These are phyloP conservation scores for Porites lobata DNA, from an alignment of 92 coral and sea anemone species.

Conservation along the genomic window DNA sequence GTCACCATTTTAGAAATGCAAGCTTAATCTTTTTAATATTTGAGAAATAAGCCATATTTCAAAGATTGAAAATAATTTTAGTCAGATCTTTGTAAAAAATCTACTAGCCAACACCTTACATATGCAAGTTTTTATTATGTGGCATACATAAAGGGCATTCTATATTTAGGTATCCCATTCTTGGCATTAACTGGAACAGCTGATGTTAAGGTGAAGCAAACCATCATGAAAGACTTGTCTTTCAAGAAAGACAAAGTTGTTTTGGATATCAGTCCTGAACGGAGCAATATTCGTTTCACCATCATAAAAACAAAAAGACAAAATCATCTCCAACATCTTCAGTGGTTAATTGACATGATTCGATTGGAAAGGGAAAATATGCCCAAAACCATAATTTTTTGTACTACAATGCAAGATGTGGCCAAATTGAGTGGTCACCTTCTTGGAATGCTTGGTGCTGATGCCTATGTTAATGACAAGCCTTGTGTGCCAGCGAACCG, in stretches of 20 bases:
- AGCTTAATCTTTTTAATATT: neutral
- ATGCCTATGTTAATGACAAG: conserved; percentile 38
- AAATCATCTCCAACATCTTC: conserved; percentile 21
- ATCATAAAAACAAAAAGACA: conserved; percentile 13
- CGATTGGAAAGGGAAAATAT: neutral
- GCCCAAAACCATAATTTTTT: conserved; percentile 45
- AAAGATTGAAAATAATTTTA: conserved; percentile 13
- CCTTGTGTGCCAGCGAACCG: conserved; percentile 41
- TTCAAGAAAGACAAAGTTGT: conserved; percentile 36
- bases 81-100: conserved; percentile 12
- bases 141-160: neutral
- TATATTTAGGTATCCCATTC: conserved; percentile 40
- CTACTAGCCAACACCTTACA: conserved; percentile 1
- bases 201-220: neutral
- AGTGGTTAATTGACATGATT: conserved; percentile 19
- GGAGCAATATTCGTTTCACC: conserved; percentile 19
- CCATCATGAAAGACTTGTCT: conserved; percentile 7
- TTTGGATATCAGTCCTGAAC: conserved; percentile 30
- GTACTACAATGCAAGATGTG: conserved; percentile 41
- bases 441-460: neutral
- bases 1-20: neutral
- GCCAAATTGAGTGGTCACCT: conserved; percentile 4
- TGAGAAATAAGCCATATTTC: neutral
- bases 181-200: conserved; percentile 42
- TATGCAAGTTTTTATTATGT: neutral